Evolutionary conservation across 1,140 invertebrate species (phyloP), one percentile per base, ranked within the genome.

Genomic region (Formica exsecta): DNA sequence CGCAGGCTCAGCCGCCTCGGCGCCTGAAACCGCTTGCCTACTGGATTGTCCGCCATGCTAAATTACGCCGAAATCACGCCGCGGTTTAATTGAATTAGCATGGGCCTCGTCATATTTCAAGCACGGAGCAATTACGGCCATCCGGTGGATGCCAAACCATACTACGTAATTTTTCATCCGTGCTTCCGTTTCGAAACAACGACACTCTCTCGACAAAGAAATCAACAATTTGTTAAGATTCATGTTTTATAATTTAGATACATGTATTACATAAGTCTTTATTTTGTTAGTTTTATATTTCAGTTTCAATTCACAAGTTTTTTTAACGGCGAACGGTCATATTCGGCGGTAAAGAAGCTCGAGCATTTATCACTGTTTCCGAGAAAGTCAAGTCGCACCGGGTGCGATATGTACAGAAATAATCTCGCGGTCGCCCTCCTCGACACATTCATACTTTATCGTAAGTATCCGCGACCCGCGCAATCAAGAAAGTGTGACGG

Each of bases 71-170:
- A 73, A 65, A 75, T 59, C 59, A 44, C 54, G 81, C 85, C 65
- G 86, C 38, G 79, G 62, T 86, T 89, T 89, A 86, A 87, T 89
- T 86, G 76, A 88, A 87, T 88, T 79, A 73, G 11, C 65, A 65
- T 38, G 65, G 22, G 44, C 41, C 66, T 79, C 74, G 85, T 73
- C 80, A 62, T 86, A 84, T 86, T 88, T 88, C 79, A 68, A 79
- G 54, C 16, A 4, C 54, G 74, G 2, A 13, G 61, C 65, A 89
- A 88, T 89, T 80, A 80, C 81, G 61, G 41, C 1, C 44, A 19
- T 9, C 22, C 7, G 48, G 38, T 51, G 16, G 1, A 51, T 19
- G 13, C 16, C 16, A 51, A 51, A 6, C 16, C 16, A 7, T 11
- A 44, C 44, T 13, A 3, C 13, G 44, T 11, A 13, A 73, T 73